These are phyloP conservation scores for Pseudochromis fuscus DNA, from an alignment of 2,797 vertebrate genomes.

Conservation along the genomic window DNA sequence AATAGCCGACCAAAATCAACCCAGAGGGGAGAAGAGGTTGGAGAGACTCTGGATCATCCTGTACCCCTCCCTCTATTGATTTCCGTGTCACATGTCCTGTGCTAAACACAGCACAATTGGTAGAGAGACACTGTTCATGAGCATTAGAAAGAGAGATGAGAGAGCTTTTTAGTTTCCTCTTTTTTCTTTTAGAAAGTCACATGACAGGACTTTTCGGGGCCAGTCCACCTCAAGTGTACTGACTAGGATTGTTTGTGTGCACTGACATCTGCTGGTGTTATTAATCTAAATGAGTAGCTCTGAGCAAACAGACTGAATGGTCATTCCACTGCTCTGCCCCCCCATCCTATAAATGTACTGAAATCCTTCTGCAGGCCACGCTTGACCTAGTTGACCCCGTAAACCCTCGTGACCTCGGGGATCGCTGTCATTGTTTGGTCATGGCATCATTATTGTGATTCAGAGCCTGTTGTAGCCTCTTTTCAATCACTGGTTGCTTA, in stretches of 20 bases:
- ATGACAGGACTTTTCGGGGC: conserved; percentile 25
- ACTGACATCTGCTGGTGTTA: conserved; percentile 66
- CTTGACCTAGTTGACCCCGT: conserved; percentile 65
- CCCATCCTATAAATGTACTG: conserved; percentile 49
- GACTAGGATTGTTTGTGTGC: conserved; percentile 32
- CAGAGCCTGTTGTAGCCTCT: neutral
- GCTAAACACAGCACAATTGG: conserved; percentile 56
- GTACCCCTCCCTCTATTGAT: conserved; percentile 64
- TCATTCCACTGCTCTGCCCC: conserved; percentile 6
- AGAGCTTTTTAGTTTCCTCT: neutral
- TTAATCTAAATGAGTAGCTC: conserved; percentile 50
- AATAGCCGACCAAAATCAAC: conserved; percentile 44
- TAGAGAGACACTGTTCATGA: conserved; percentile 38
- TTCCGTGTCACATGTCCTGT: conserved; percentile 56
- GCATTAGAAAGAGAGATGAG: conserved; percentile 12
- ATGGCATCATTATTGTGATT: conserved; percentile 14
- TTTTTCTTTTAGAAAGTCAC: conserved; percentile 24
- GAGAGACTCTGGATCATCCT: conserved; percentile 53
- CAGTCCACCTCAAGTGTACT: conserved; percentile 1
- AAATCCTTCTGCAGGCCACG: conserved; percentile 43
- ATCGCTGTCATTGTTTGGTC: conserved; percentile 21
- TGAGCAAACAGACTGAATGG: conserved; percentile 31
- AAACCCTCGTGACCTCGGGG: conserved; percentile 34
- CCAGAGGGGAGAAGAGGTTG: conserved; percentile 26
- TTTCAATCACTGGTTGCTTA: neutral